These are phyloP conservation scores for Amniataba percoides DNA, from an alignment of 2,797 vertebrate genomes.

Conservation along the genomic window DNA sequence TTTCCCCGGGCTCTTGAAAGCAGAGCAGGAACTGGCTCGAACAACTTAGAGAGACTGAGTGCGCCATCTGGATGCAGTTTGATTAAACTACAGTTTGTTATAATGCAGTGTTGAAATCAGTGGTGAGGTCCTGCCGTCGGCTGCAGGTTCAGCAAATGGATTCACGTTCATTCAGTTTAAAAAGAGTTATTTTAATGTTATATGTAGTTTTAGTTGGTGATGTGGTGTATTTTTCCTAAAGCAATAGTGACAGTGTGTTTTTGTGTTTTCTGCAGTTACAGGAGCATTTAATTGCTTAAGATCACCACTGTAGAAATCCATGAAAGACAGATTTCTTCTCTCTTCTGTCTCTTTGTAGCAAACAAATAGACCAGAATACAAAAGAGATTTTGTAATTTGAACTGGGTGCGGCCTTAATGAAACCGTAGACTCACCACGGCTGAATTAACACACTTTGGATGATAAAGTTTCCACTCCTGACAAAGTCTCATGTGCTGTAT, in stretches of 20 bases:
- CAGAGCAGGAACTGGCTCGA: conserved; percentile 8
- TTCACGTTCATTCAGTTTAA: too few species aligned
- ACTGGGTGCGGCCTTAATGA: conserved; percentile 7
- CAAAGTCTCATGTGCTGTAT: not conserved
- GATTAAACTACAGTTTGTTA: conserved; percentile 37
- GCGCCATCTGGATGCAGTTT: conserved; percentile 65
- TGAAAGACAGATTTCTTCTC: not conserved
- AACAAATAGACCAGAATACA: not conserved
- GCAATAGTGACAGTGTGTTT: not conserved
- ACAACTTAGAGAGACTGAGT: not conserved
- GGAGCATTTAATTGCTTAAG: not conserved
- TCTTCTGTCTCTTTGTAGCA: too few species aligned
- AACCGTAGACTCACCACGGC: not conserved
- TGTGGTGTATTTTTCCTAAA: not conserved
- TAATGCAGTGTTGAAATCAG: not conserved
- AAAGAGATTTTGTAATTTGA: not conserved
- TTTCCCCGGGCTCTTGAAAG: conserved; percentile 39
- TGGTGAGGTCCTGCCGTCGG: not conserved
- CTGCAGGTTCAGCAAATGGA: not conserved
- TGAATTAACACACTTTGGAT: not conserved
- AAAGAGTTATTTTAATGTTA: too few species aligned
- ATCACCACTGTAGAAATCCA: not conserved
- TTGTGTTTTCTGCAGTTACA: not conserved
- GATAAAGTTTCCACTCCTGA: not conserved
- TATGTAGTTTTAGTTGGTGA: too few species aligned